Evolutionary conservation across 1,140 invertebrate species (phyloP), one percentile per base, ranked within the genome.

Genomic region (Nomia melanderi): DNA sequence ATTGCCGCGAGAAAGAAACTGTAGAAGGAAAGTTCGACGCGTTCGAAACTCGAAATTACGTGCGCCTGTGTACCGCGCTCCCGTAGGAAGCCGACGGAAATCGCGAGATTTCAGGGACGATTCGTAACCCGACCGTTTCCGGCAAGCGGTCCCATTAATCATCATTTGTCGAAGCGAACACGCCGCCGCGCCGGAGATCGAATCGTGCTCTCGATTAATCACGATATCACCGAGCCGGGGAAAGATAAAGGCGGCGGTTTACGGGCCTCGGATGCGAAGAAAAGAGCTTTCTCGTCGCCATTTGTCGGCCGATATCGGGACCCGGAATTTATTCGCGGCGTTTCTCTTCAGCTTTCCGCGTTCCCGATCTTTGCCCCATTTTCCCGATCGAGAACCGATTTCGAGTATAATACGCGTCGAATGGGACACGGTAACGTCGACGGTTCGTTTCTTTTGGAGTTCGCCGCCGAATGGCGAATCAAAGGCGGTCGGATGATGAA

Each of bases 161-260:
- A 89, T 90, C 86, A 87, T 90, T 89, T 88, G 88, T 89, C 88
- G 88, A 88, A 89, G 82, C 79, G 41, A 71, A 57, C 66, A 33
- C 39, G 76, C 6, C 20, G 74, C 74, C n/a, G 47, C 73, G 69
- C 79, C 39, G 74, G 82, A 84, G 86, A 86, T 87, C 87, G 84
- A 87, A 88, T 86, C 86, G 87, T 84, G 78, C 81, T 82, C 83
- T 83, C 86, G 86, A 88, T 89, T 88, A 89, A 89, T 90, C 86
- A 88, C 86, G 84, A 83, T 82, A 86, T 85, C 79, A 73, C 47
- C 33, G 25, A 7, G 23, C n/a, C 17, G 60, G 54, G 23, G 50
- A 57, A 70, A 83, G 72, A 84, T 82, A 82, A 80, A 83, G 57
- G 59, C 39, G 29, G 20, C 64, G 41, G 54, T 50, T 75, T 71